These are phyloP conservation scores for Hipposideros armiger DNA, from an alignment of 2,113 vertebrate genomes.

Conservation along the genomic window DNA sequence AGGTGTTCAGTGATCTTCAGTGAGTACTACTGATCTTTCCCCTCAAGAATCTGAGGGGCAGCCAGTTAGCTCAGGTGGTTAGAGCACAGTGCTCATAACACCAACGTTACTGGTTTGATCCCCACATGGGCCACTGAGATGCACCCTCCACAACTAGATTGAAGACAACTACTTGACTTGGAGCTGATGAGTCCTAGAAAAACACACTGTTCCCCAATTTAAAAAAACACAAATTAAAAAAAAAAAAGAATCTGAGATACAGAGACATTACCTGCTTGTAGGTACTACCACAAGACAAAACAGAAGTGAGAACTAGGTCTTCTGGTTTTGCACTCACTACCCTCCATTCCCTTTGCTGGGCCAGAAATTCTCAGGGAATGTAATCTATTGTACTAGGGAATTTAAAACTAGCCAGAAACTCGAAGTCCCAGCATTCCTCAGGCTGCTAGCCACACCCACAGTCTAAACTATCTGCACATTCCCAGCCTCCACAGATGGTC, in stretches of 20 bases:
- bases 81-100: no score
- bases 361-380: neutral
- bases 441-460: conserved; percentile 53
- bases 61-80: no score
- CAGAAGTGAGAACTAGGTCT: neutral
- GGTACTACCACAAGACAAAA: neutral
- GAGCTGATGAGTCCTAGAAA: no score
- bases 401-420: neutral
- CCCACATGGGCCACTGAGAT: no score
- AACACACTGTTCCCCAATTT: no score
- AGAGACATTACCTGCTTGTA: neutral
- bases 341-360: neutral
- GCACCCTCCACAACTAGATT: no score
- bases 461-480: conserved; percentile 58
- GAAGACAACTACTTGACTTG: no score
- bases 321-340: neutral
- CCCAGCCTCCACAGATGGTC: conserved; percentile 54
- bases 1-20: neutral
- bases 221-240: no score
- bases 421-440: neutral
- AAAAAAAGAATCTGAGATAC: neutral
- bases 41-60: neutral
- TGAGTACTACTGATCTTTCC: neutral
- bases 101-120: no score
- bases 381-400: neutral